Conservation (phyloP, 2,888 invertebrate species). For the Sabatieria punctata region DNA sequence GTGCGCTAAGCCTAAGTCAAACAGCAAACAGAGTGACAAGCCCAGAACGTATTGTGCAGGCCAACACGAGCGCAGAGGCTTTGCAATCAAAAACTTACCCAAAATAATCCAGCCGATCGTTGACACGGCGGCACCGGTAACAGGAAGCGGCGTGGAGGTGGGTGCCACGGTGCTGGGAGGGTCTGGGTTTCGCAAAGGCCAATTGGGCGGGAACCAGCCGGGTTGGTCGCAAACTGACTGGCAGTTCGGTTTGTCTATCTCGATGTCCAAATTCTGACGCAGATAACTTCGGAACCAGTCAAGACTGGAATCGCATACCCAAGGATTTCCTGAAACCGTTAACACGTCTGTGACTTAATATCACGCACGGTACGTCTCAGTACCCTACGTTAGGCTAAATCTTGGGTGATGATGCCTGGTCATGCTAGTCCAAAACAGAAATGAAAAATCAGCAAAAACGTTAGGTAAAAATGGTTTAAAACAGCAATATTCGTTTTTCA, state of each 20-base stretch:
- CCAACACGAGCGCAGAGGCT: not conserved
- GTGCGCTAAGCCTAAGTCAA: no score
- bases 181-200: constrained; percentile 5
- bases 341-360: no score
- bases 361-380: no score
- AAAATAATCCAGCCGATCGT: constrained; percentile 29
- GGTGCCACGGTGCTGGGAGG: not conserved
- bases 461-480: no score
- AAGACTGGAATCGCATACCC: constrained; percentile 27
- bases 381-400: no score
- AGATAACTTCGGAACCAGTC: constrained; percentile 29
- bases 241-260: constrained; percentile 21
- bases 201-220: constrained; percentile 19
- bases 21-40: no score
- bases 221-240: constrained; percentile 22
- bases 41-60: no score
- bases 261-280: constrained; percentile 24
- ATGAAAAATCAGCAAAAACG: no score
- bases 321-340: constrained; percentile 24
- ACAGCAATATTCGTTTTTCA: no score
- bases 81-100: constrained; percentile 14
- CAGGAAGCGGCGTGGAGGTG: not conserved
- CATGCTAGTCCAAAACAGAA: no score
- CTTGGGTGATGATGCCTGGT: no score
- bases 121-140: not conserved